phyloP scores from a whole-genome alignment of 2,113 vertebrate genomes.

The Callithrix jacchus region DNA sequence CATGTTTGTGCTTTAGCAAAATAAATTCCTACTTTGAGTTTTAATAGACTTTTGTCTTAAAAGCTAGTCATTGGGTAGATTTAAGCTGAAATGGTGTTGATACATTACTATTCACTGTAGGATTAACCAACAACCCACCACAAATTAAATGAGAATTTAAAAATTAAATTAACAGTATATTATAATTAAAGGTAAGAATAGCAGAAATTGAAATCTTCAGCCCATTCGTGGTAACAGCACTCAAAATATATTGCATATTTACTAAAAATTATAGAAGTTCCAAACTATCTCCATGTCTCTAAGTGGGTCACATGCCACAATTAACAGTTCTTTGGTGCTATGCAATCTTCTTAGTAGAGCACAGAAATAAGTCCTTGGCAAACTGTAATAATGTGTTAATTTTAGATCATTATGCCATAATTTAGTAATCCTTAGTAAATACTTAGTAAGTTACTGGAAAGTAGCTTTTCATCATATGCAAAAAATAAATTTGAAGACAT shows the following conservation, averaged over 20 bases:
- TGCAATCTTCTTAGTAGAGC: neutral
- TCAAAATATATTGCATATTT: neutral
- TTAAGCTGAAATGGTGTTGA: neutral
- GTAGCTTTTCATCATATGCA: neutral
- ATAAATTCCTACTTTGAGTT: constrained; percentile 1
- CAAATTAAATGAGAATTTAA: constrained; percentile 28
- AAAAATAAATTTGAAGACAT: neutral
- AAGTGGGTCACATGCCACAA: neutral
- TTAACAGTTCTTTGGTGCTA: neutral
- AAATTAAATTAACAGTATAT: constrained; percentile 16
- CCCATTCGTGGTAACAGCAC: neutral
- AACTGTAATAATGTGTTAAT: neutral
- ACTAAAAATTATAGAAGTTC: neutral
- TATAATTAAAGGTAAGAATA: constrained; percentile 42
- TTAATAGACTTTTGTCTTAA: neutral
- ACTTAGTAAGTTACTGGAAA: neutral
- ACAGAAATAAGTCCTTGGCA: neutral
- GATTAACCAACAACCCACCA: neutral
- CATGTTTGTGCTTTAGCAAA: neutral
- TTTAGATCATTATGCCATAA: neutral
- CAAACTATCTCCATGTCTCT: neutral
- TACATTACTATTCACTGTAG: neutral
- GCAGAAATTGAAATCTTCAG: neutral
- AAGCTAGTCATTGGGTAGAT: constrained; percentile 4
- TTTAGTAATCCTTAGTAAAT: constrained; percentile 39